Evolutionary conservation across 2,888 invertebrate species (phyloP), one percentile per base, ranked within the genome.

Genomic region (Caprella mutica): DNA sequence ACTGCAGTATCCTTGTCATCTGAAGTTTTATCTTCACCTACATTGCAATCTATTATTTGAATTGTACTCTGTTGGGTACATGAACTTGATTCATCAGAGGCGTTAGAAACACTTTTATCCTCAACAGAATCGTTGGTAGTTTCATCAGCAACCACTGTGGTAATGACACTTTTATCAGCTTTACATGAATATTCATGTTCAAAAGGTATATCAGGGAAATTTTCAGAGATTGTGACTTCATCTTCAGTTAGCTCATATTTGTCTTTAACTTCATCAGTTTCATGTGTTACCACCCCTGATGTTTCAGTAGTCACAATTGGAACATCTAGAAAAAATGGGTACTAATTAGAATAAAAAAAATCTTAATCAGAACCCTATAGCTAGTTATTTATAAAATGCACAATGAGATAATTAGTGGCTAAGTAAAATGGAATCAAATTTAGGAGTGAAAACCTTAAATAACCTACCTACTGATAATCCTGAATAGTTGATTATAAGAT

Each of bases 121-220:
- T 48, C 48, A 30, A 30, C 48, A 12, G 30, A 24, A 17, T 29
- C 48, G 21, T 30, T 48, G 5, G 29, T n/a, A n/a, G 26, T 29
- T 9, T 29, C 19, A 6, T 24, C n/a, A 24, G 23, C 26, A 24
- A 4, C n/a, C 44, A 14, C 14, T 40, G 21, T 40, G 9, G 21
- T 24, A 21, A 24, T n/a, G 19, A 23, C 40, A 3, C 40, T 40
- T 23, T 24, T 40, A 14, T 24, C 24, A 12, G 40, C 19, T 1
- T 40, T 40, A 17, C 21, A 9, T 40, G 40, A 8, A 24, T 17
- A 19, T 48, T 48, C 48, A 30, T 27, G 19, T 26, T 48, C 48
- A 48, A 48, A 48, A 5, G 48, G 48, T 30, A 48, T 48, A 30
- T 48, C 48, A 19, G 48, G 48, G 48, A 48, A 48, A 30, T 26